Percentiles rank a stretch among this genome's conserved stretches.
Conservation (phyloP, 2,797 vertebrate species). For the Hemibagrus guttatus region DNA sequence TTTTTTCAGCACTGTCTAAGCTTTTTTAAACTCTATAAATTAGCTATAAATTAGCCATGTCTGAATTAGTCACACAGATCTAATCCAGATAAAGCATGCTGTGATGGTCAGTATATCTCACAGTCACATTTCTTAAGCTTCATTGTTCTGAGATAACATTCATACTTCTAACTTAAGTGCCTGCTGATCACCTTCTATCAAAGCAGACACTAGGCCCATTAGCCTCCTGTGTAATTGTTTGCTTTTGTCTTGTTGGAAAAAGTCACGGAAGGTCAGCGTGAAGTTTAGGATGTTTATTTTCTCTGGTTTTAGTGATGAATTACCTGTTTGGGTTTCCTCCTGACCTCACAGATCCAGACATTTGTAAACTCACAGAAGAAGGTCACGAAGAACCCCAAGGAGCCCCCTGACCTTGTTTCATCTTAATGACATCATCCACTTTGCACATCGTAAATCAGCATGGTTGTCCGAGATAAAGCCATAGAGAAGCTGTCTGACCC, state of each 20-base stretch:
- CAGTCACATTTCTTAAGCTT: background rate
- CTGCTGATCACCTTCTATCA: background rate
- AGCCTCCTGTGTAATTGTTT: background rate
- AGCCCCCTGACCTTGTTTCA: slow-evolving; percentile 14
- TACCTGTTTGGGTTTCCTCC: slow-evolving; percentile 21
- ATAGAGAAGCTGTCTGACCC: slow-evolving; percentile 22
- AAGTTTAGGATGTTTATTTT: slow-evolving; percentile 30
- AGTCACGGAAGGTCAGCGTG: background rate
- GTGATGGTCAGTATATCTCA: background rate
- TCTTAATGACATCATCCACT: slow-evolving; percentile 42
- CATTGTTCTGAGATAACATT: background rate
- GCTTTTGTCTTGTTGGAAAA: background rate
- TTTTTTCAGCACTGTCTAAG: background rate
- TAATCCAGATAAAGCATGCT: slow-evolving; percentile 8
- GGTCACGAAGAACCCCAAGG: slow-evolving; percentile 20
- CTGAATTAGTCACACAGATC: slow-evolving; percentile 7
- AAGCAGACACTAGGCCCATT: background rate
- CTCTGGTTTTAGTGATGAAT: slow-evolving; percentile 27
- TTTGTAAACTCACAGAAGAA: background rate
- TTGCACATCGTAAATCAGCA: slow-evolving; percentile 24
- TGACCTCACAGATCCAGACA: slow-evolving; percentile 22
- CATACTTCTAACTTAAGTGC: background rate
- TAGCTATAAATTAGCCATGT: background rate
- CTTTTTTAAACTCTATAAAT: background rate
- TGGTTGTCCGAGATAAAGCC: slow-evolving; percentile 34